Evolutionary conservation across 2,113 vertebrate species (phyloP).

Genomic region (Dicrurus megarhynchus): DNA sequence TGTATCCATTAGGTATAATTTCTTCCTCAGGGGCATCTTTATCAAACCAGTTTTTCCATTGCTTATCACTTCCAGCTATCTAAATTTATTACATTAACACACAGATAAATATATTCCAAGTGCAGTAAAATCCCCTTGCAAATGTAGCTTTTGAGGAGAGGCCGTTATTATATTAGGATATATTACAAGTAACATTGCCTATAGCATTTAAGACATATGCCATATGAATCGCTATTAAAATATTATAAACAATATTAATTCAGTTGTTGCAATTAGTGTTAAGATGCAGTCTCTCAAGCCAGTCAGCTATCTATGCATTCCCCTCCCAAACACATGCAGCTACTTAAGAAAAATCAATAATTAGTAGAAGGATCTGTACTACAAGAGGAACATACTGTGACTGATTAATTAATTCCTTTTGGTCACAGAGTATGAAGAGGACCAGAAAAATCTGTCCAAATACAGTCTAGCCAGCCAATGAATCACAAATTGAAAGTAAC

Average conservation of each 20-base stretch:
- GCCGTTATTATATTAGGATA: background rate
- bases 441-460: background rate
- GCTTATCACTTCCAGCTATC: constrained; percentile 70
- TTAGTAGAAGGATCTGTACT: background rate
- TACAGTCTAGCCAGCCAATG: background rate
- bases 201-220: background rate
- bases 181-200: background rate
- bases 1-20: constrained; percentile 76
- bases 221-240: background rate
- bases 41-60: constrained; percentile 78
- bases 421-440: background rate
- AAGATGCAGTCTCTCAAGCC: background rate
- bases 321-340: background rate
- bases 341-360: background rate
- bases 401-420: background rate
- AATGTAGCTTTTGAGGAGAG: background rate
- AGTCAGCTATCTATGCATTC: background rate
- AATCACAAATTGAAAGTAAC: background rate
- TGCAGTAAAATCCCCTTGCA: background rate
- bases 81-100: constrained; percentile 19
- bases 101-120: background rate
- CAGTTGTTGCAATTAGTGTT: background rate
- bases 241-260: background rate
- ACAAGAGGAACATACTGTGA: background rate
- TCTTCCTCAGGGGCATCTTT: constrained; percentile 77